Evolutionary conservation across 2,797 vertebrate genomes (phyloP).

Genomic region (Lepus townsendii): DNA sequence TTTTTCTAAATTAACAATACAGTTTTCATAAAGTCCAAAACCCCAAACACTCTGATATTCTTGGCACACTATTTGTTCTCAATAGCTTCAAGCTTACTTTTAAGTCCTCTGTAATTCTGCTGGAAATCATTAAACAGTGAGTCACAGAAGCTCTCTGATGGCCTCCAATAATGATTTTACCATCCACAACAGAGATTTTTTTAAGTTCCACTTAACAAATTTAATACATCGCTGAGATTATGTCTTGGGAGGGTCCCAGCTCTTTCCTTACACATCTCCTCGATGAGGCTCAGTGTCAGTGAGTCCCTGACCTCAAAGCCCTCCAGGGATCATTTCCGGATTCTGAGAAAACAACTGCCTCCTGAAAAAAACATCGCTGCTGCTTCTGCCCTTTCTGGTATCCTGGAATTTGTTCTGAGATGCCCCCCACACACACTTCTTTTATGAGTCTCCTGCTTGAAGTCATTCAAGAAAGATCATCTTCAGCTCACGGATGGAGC

Average conservation of each 20-base stretch:
- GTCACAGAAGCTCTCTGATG: constrained; percentile 77
- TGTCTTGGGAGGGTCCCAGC: constrained; percentile 57
- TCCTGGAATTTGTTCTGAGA: constrained; percentile 59
- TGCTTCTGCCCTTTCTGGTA: not conserved
- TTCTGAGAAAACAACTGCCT: constrained; percentile 60
- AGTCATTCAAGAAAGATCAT: constrained; percentile 49
- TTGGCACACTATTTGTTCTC: constrained; percentile 77
- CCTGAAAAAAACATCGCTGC: constrained; percentile 19
- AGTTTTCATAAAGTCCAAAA: constrained; percentile 69
- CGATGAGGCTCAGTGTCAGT: not conserved
- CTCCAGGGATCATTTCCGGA: constrained; percentile 18
- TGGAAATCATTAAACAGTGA: constrained; percentile 82
- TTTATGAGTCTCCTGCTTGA: not conserved
- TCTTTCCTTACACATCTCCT: constrained; percentile 36
- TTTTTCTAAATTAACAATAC: constrained; percentile 73
- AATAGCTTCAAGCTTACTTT: constrained; percentile 81
- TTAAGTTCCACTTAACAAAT: constrained; percentile 64
- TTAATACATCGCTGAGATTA: constrained; percentile 66
- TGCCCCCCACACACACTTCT: not conserved
- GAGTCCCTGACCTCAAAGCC: constrained; percentile 45
- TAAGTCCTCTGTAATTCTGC: constrained; percentile 81
- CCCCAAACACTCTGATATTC: constrained; percentile 69
- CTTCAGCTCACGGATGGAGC: not conserved
- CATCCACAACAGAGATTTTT: constrained; percentile 68
- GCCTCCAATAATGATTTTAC: constrained; percentile 78